Evolutionary conservation across 2,888 invertebrate genomes (phyloP).

Genomic region (Hypercompe scribonia): DNA sequence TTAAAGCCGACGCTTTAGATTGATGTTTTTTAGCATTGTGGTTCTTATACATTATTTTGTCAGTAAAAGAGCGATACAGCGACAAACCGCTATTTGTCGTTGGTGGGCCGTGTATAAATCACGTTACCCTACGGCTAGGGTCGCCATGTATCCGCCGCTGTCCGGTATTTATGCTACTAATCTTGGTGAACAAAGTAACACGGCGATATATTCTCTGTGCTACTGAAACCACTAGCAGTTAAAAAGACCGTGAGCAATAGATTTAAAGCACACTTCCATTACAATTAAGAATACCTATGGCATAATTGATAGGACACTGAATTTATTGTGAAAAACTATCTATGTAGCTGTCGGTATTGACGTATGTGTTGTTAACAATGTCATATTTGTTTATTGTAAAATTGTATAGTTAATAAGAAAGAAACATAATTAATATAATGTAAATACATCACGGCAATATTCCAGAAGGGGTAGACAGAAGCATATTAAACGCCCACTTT

Average conservation of each 20-base stretch:
- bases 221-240: constrained; percentile 34
- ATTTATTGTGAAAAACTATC: not conserved
- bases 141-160: constrained; percentile 54
- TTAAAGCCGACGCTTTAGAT: constrained; percentile 47
- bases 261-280: not conserved
- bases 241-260: constrained; percentile 31
- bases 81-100: constrained; percentile 85
- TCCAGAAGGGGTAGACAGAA: not conserved
- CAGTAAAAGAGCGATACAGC: constrained; percentile 78
- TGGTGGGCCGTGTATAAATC: constrained; percentile 78
- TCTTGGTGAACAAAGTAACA: constrained; percentile 42
- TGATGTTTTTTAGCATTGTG: constrained; percentile 63
- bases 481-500: not conserved
- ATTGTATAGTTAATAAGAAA: not conserved
- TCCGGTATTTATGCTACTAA: constrained; percentile 58
- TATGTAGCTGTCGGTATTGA: not conserved
- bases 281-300: not conserved
- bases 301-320: not conserved
- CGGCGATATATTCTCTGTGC: constrained; percentile 38
- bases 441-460: not conserved
- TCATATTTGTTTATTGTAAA: not conserved
- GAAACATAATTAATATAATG: not conserved
- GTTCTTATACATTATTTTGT: constrained; percentile 76
- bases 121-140: constrained; percentile 70
- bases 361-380: too few relatives aligned